Evolutionary conservation across 2,888 invertebrate genomes (phyloP), one percentile per base, ranked within the genome.

Genomic region (Hemaris fuciformis): DNA sequence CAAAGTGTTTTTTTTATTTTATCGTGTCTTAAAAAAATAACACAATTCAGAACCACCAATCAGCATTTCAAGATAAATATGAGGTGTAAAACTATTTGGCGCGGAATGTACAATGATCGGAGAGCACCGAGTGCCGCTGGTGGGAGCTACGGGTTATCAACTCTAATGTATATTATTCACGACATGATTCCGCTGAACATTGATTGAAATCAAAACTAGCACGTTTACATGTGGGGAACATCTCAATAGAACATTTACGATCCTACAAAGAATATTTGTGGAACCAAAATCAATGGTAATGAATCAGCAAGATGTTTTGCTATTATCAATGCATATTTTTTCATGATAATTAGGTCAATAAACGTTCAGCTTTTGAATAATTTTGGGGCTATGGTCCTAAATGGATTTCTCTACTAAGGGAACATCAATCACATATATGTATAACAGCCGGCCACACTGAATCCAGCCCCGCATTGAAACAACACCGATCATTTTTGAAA

Each of bases 391-490:
- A 53, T 31, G 31, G 31, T 31, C 18, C 10, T 53, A 18, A 31
- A 27, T 53, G 53, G 18, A 18, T 8, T 18, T 15, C 0, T n/a
- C 53, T 53, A 53, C 27, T 53, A 18, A 27, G 48, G 53, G 31
- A 23, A 53, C 53, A 31, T 18, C 53, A 53, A 53, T 31, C 18
- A 53, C 18, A 23, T 46, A 13, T n/a, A n/a, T n/a, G n/a, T n/a
- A 38, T 53, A 53, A 53, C 15, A 53, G 31, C 53, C 18, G 31
- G 53, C 53, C 53, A 53, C 53, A 53, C 53, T 53, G 53, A 8
- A 20, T 18, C 31, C 4, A 31, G 18, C 18, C 18, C 27, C 3
- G 38, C 38, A 38, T 38, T n/a, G 38, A n/a, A 8, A 13, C 4
- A n/a, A n/a, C n/a, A 38, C 13, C 4, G 10, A 5, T 38, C n/a